Evolutionary conservation across 2,888 invertebrate genomes (phyloP), one percentile per base, ranked within the genome.

Genomic region (Escarpia spicata): DNA sequence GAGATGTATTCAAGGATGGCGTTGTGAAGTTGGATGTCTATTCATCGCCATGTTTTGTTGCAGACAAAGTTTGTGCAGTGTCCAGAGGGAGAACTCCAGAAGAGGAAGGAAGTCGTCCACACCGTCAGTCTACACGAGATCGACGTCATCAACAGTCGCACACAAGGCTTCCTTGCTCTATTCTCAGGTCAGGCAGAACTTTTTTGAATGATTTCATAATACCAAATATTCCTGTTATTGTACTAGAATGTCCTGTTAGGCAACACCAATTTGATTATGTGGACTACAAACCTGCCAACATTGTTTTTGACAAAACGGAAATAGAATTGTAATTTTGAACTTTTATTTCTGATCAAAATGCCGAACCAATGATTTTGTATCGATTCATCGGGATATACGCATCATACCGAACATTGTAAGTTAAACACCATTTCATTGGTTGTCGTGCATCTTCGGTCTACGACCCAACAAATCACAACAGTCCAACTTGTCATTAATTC

Each of bases 81-180:
- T 96, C 99, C 99, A 0, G 99, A 99, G 95, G 99, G 99, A 0
- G 99, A 99, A 96, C 97, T 99, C 15, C 99, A 99, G 97, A 99
- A 99, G 96, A 97, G 99, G 43, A 99, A 99, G 96, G 99, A 99
- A 97, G 99, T 97, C 12, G 99, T 99, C 0, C 99, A 99, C 96
- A 99, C 99, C 0, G 99, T 99, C 0, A 99, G 99, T 0, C 97
- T 99, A n/a, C 99, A 99, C 96, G 99, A 99, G 96, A 99, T 99
- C 92, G 99, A 99, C 96, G 99, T 99, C 8, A 99, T 99, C 96
- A 99, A 99, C 96, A 99, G 99, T 90, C 97, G 99, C 94, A 99
- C 99, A 0, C 99, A 99, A 96, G 99, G 99, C 0, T 99, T 99
- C 96, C 97, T 99, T 43, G 99, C 99, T 0, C 97, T 99, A 0